Conservation (phyloP, 1,140 invertebrate genomes). For the Andricus grossulariae region DNA sequence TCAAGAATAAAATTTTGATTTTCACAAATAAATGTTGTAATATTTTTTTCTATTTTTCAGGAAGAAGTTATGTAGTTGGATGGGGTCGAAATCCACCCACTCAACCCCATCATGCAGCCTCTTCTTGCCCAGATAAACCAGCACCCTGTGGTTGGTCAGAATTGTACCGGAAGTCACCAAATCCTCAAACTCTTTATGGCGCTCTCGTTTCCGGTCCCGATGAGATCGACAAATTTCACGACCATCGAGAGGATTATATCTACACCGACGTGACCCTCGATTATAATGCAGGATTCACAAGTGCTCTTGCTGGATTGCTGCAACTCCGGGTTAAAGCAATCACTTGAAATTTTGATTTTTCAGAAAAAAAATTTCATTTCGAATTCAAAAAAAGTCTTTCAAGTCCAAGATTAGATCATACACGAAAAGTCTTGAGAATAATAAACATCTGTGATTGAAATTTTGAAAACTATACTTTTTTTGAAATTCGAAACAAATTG, state of each 20-base stretch:
- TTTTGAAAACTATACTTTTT: no score
- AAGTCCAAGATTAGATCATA: no score
- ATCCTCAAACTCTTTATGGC: slow-evolving; percentile 77
- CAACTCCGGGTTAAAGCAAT: slow-evolving; percentile 54
- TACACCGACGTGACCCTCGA: slow-evolving; percentile 79
- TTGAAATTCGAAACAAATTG: no score
- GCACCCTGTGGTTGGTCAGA: slow-evolving; percentile 76
- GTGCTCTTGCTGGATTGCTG: slow-evolving; percentile 73
- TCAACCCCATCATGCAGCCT: slow-evolving; percentile 77
- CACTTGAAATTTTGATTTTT: background rate
- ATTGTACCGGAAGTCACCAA: slow-evolving; percentile 69
- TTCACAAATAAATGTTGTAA: slow-evolving; percentile 1
- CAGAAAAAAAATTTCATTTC: background rate
- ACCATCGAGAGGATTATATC: slow-evolving; percentile 76
- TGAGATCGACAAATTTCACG: slow-evolving; percentile 75
- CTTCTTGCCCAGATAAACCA: slow-evolving; percentile 77
- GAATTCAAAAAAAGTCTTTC: background rate
- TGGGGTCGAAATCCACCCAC: slow-evolving; percentile 79
- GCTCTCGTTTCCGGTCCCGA: slow-evolving; percentile 79
- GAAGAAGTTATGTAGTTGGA: slow-evolving; percentile 81
- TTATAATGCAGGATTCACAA: slow-evolving; percentile 79
- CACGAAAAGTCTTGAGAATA: no score
- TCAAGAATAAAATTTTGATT: no score
- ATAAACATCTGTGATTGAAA: no score
- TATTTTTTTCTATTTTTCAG: slow-evolving; percentile 55